phyloP scores from a whole-genome alignment of 2,113 vertebrate species.

The Sarotherodon lohbergeri region DNA sequence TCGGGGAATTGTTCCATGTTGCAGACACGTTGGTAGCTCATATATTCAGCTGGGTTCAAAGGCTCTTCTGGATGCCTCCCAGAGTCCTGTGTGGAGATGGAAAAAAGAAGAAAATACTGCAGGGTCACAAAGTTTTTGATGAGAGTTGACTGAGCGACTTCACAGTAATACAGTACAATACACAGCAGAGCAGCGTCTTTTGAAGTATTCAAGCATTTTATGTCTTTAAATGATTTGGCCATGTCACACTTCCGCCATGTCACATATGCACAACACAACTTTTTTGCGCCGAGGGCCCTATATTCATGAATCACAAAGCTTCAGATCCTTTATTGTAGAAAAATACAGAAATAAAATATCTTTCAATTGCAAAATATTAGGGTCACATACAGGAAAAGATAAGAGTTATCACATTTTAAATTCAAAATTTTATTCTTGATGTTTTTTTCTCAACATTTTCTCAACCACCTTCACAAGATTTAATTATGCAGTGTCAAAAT shows the following conservation, averaged over 20 bases:
- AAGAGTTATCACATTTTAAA: background rate
- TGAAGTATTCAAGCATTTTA: background rate
- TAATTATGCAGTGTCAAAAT: background rate
- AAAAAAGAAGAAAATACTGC: background rate
- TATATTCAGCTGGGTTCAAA: constrained; percentile 77
- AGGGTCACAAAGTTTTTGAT: background rate
- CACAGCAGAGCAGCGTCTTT: background rate
- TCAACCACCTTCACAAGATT: background rate
- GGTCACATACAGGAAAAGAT: background rate
- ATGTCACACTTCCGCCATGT: background rate
- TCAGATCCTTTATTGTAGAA: background rate
- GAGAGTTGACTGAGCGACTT: background rate
- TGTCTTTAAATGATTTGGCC: background rate
- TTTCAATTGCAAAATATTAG: background rate
- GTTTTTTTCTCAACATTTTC: background rate
- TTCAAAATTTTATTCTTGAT: background rate
- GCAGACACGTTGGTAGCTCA: constrained; percentile 72
- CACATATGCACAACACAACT: background rate
- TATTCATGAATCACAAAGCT: background rate
- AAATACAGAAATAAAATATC: background rate
- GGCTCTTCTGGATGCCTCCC: constrained; percentile 74
- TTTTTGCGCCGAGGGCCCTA: background rate
- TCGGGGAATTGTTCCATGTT: constrained; percentile 69
- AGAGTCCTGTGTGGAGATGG: constrained; percentile 73
- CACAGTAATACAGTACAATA: background rate